A percentile compares a stretch with the other conserved stretches of the same genome.
phyloP scores from a whole-genome alignment of 2,797 vertebrate species.

The Eidolon dupreanum region DNA sequence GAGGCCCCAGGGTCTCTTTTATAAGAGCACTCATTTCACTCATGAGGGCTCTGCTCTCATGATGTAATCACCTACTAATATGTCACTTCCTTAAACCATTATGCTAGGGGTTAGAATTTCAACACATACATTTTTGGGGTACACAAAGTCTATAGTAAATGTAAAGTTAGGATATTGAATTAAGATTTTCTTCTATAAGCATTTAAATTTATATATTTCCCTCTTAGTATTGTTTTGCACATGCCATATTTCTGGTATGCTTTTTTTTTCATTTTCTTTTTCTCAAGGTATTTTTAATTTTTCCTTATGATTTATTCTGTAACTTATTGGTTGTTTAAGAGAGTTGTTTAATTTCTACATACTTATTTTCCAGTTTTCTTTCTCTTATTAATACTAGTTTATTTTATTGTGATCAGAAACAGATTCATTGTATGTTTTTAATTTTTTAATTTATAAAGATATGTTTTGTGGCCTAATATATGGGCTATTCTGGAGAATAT shows the following conservation, averaged over 20 bases:
- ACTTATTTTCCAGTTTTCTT: background rate
- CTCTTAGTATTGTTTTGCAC: background rate
- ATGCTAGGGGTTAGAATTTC: background rate
- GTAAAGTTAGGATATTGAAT: background rate
- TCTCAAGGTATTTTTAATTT: background rate
- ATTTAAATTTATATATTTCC: background rate
- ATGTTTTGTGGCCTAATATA: background rate
- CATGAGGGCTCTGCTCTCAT: background rate
- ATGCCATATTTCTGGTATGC: background rate
- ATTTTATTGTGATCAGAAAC: background rate
- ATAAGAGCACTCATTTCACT: background rate
- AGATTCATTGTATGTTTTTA: background rate
- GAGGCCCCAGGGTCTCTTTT: background rate
- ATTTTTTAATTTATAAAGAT: background rate
- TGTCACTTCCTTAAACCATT: background rate
- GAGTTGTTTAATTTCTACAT: background rate
- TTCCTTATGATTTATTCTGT: background rate
- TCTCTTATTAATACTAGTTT: background rate
- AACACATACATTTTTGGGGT: background rate
- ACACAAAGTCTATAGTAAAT: background rate
- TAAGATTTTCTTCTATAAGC: background rate
- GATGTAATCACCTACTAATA: background rate
- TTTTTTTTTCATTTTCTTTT: background rate
- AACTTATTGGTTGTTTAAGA: background rate
- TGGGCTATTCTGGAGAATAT: background rate